Conservation (phyloP, 2,888 invertebrate species). For the Agriopis aurantiaria region DNA sequence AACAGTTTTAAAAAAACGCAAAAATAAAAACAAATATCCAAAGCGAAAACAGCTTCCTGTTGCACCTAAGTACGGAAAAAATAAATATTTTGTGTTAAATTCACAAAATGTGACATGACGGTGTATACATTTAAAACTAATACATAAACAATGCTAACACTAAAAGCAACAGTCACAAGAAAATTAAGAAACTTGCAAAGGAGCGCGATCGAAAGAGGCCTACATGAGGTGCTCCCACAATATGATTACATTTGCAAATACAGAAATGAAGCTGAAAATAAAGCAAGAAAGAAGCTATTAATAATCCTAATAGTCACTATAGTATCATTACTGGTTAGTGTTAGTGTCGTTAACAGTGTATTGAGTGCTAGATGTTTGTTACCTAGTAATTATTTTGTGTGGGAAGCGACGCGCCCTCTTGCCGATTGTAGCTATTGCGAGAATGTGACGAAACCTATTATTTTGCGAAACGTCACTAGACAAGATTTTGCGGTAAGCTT, state of each 20-base stretch:
- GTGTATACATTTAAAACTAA: not conserved
- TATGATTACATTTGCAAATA: conserved; percentile 64
- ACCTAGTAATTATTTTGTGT: conserved; percentile 93
- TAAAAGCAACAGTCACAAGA: conserved; percentile 23
- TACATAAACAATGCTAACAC: conserved; percentile 36
- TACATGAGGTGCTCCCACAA: conserved; percentile 57
- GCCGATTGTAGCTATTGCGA: conserved; percentile 93
- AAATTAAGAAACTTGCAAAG: conserved; percentile 62
- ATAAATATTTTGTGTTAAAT: not conserved
- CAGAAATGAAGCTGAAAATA: conserved; percentile 52
- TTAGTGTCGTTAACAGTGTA: conserved; percentile 65
- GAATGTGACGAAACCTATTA: conserved; percentile 88
- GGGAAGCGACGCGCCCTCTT: conserved; percentile 95
- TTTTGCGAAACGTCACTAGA: conserved; percentile 89
- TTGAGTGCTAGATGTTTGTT: conserved; percentile 90
- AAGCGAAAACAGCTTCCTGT: conserved; percentile 4
- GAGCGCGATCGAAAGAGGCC: conserved; percentile 64
- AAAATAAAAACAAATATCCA: not conserved
- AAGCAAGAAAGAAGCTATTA: conserved; percentile 58
- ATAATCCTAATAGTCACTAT: conserved; percentile 54
- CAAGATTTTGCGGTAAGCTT: conserved; percentile 87
- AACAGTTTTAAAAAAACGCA: not conserved
- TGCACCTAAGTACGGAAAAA: not conserved
- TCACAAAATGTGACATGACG: conserved; percentile 23
- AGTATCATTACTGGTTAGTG: conserved; percentile 59